These are phyloP conservation scores for Drosophila gaucha DNA, from an alignment of 2,888 invertebrate genomes.

Conservation along the genomic window DNA sequence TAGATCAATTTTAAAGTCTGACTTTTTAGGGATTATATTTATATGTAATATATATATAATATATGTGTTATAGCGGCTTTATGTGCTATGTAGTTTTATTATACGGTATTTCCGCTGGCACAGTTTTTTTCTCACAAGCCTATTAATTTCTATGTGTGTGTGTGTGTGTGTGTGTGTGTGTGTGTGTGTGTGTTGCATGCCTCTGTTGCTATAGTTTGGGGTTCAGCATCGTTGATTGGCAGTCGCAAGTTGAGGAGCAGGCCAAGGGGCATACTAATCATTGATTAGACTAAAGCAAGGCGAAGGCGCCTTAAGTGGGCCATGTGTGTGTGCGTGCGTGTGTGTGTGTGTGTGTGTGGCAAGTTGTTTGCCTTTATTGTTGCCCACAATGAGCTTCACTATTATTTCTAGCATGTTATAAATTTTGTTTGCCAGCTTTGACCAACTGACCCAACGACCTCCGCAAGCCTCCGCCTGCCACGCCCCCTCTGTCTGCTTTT, in stretches of 20 bases:
- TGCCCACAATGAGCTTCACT: conserved; percentile 50
- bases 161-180: conserved; percentile 1
- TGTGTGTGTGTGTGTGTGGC: conserved; percentile 17
- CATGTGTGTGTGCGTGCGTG: conserved; percentile 20
- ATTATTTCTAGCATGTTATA: conserved; percentile 70
- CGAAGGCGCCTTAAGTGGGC: conserved; percentile 53
- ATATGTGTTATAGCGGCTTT: not conserved
- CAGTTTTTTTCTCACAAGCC: conserved; percentile 19
- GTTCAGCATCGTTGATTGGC: conserved; percentile 54
- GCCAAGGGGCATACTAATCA: conserved; percentile 61
- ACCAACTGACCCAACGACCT: conserved; percentile 19
- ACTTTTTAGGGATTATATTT: too few relatives aligned
- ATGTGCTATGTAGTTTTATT: not conserved
- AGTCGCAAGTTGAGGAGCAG: conserved; percentile 37
- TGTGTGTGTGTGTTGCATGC: conserved; percentile 42
- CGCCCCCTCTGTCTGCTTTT: not conserved
- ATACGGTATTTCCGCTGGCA: conserved; percentile 25
- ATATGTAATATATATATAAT: not conserved
- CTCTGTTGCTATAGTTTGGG: conserved; percentile 5
- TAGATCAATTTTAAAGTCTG: too few relatives aligned
- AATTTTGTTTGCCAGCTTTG: conserved; percentile 55
- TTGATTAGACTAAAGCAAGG: conserved; percentile 62
- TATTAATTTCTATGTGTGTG: conserved; percentile 30
- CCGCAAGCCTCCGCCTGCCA: not conserved
- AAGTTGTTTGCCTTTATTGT: conserved; percentile 28